Base-by-base conservation (phyloP, 2,888 invertebrate genomes). In the Polydrusus pterygomalis region DNA sequence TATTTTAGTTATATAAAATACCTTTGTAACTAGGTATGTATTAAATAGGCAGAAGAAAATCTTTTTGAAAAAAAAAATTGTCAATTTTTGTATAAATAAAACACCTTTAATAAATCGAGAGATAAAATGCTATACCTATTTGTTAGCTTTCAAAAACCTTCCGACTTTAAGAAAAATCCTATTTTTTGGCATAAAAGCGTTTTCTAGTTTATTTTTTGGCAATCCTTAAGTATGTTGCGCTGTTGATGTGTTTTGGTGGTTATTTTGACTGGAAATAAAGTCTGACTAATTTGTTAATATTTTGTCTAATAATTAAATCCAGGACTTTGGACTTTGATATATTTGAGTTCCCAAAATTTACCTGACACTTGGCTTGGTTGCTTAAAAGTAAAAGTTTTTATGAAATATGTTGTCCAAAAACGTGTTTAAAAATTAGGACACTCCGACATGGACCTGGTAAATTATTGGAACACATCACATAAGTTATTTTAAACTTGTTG, bases 301-400 rank as follows among this genome's bases (percentile, higher is more conserved):
- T 47, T 47, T 15, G 15, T n/a, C n/a, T 47, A 2, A 47, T 47
- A 17, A 3, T 34, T 17, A 47, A 47, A 17, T 47, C 8, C 8
- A 17, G 9, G 47, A 47, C 47, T 47, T 47, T 47, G n/a, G 47
- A 47, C 47, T 47, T 47, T 47, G 47, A 47, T 17, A 47, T n/a
- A n/a, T n/a, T 13, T 11, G 40, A 43, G 8, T 34, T 34, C 7
- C 34, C 8, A 3, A 25, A 25, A 25, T 40, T 43, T 43, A 43
- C 40, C 40, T 2, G 10, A 40, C n/a, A 25, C 25, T 25, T 25
- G 25, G 25, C 5, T 25, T 25, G 25, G 25, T 25, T 25, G 25
- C 25, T 25, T 25, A 25, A 25, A 25, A 25, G 25, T 25, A 25
- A 25, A 25, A 34, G 34, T 34, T 43, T 13, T 43, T 6, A 43